These are phyloP conservation scores for Harmothoe impar DNA, from an alignment of 2,888 invertebrate species.

Conservation along the genomic window DNA sequence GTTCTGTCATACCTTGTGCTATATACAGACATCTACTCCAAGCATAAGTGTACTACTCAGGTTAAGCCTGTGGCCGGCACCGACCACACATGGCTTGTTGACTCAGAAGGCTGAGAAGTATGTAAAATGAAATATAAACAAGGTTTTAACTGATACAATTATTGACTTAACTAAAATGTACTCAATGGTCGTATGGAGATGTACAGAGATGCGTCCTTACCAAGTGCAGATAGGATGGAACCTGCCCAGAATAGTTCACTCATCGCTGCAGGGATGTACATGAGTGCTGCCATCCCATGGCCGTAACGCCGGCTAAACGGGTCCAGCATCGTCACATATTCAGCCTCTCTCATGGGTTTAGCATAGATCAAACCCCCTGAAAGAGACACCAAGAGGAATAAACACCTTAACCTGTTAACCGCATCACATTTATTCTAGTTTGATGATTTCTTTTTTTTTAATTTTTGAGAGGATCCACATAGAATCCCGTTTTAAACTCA, in stretches of 20 bases:
- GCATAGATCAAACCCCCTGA: constrained; percentile 77
- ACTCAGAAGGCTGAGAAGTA: not conserved
- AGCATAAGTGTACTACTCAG: no score
- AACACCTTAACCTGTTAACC: no score
- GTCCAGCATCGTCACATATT: constrained; percentile 80
- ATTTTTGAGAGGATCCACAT: no score
- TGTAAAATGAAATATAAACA: not conserved
- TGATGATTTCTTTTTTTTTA: no score
- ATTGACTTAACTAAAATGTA: not conserved
- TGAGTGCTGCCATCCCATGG: constrained; percentile 74
- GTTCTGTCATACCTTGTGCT: no score
- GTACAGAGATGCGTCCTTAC: constrained; percentile 69
- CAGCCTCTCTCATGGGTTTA: constrained; percentile 76
- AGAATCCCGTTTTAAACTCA: no score
- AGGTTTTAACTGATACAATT: no score
- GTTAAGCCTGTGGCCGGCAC: no score
- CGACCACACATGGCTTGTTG: no score
- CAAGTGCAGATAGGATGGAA: constrained; percentile 79
- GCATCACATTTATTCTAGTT: no score
- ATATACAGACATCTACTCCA: no score
- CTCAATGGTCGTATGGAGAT: not conserved
- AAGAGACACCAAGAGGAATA: no score
- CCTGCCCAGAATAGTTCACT: constrained; percentile 81
- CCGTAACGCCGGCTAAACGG: constrained; percentile 79
- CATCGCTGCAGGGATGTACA: constrained; percentile 78